These are phyloP conservation scores for Callopanchax toddi DNA, from an alignment of 2,113 vertebrate species.

Conservation along the genomic window DNA sequence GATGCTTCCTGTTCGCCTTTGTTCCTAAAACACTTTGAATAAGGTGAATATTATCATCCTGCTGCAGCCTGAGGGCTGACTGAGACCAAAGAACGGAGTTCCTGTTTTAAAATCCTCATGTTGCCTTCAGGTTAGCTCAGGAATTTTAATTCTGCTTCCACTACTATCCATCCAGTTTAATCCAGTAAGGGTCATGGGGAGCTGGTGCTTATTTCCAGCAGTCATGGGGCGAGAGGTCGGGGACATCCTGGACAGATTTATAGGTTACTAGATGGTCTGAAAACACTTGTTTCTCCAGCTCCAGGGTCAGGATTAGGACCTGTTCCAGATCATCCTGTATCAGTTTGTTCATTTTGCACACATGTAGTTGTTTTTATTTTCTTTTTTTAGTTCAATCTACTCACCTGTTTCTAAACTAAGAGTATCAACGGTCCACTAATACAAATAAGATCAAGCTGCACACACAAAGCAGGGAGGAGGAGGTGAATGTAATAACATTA, in stretches of 20 bases:
- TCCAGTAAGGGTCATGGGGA: too few species aligned
- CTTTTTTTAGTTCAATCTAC: slow-evolving; percentile 23
- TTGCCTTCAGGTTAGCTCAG: slow-evolving; percentile 24
- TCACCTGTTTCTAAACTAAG: slow-evolving; percentile 17
- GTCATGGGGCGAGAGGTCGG: too few species aligned
- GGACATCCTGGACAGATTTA: too few species aligned
- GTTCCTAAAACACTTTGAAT: slow-evolving; percentile 6
- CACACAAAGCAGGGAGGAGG: background rate
- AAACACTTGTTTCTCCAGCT: slow-evolving; percentile 12
- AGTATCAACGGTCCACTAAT: slow-evolving; percentile 30
- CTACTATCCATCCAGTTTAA: too few species aligned
- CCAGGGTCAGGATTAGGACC: slow-evolving; percentile 18
- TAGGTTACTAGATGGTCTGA: slow-evolving; percentile 11
- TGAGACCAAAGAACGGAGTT: slow-evolving; percentile 7
- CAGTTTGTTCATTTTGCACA: slow-evolving; percentile 9
- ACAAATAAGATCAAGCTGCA: slow-evolving; percentile 24
- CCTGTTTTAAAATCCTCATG: slow-evolving; percentile 16
- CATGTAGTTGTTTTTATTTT: background rate
- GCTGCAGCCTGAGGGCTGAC: slow-evolving; percentile 9
- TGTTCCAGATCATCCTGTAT: background rate
- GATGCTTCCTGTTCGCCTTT: slow-evolving; percentile 1
- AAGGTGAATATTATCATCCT: slow-evolving; percentile 13
- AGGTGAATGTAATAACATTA: slow-evolving; percentile 14
- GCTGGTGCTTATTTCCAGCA: too few species aligned
- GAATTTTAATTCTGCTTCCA: slow-evolving; percentile 20